These are phyloP conservation scores for Cephalopachus bancanus DNA, from an alignment of 2,797 vertebrate species.

Conservation along the genomic window DNA sequence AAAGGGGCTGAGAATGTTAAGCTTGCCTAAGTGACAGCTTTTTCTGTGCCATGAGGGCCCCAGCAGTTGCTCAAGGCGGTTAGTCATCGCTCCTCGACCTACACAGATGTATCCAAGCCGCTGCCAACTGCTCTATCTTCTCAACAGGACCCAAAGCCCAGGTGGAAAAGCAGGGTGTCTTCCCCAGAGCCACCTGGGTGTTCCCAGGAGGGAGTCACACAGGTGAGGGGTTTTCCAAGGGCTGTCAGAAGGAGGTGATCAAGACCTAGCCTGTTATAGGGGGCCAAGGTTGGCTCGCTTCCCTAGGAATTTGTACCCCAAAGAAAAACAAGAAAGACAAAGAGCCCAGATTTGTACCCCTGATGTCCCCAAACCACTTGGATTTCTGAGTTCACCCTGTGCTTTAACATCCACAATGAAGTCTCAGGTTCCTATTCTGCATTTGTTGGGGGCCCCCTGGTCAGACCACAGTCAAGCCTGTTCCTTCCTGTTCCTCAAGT, in stretches of 20 bases:
- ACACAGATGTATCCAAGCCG: background rate
- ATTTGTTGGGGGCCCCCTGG: accelerated
- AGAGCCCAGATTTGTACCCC: background rate
- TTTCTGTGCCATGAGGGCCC: background rate
- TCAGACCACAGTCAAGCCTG: background rate
- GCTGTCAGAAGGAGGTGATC: background rate
- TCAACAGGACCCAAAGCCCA: background rate
- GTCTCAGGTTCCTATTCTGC: accelerated
- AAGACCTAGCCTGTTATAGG: accelerated
- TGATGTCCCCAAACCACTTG: background rate
- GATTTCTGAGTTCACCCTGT: background rate
- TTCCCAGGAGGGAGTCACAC: accelerated
- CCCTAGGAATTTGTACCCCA: background rate
- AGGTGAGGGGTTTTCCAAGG: background rate
- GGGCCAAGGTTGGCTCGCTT: background rate
- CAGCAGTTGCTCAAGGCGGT: background rate
- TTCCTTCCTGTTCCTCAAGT: accelerated
- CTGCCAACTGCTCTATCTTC: background rate
- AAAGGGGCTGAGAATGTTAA: too few species aligned
- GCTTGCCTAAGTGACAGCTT: accelerated
- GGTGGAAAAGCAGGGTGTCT: background rate
- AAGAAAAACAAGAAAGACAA: background rate
- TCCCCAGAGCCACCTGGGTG: background rate
- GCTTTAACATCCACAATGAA: background rate
- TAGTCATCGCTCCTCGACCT: background rate